Conservation (phyloP, 2,797 vertebrate genomes). For the Protosalanx chinensis region DNA sequence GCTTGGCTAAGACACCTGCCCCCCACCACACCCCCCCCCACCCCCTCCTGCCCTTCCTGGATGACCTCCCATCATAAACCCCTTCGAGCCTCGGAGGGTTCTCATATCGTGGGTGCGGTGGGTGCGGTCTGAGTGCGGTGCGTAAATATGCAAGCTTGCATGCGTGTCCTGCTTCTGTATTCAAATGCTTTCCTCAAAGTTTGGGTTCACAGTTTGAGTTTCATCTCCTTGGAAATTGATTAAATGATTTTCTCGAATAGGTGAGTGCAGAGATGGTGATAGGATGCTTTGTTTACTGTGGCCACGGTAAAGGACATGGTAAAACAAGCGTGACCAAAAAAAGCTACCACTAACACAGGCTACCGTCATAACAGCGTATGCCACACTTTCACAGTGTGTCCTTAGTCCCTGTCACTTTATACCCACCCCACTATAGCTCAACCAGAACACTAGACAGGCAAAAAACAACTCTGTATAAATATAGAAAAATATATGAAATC, state of each 20-base stretch:
- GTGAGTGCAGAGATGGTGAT: no score
- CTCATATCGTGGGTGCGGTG: neutral
- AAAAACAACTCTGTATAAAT: neutral
- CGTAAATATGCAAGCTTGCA: neutral
- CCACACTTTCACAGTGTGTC: neutral
- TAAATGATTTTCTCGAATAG: no score
- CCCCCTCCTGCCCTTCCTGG: neutral
- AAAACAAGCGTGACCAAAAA: neutral
- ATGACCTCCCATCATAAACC: neutral
- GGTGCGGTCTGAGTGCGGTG: constrained; percentile 22
- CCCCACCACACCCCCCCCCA: constrained; percentile 8
- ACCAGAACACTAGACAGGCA: neutral
- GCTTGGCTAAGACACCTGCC: constrained; percentile 49
- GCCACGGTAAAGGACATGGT: no score
- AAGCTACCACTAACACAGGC: neutral
- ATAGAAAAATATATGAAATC: neutral
- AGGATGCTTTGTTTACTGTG: no score
- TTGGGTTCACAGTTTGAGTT: no score
- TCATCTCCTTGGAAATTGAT: no score
- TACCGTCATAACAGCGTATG: neutral
- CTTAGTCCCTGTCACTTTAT: neutral
- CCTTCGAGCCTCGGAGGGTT: neutral
- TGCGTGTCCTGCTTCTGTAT: neutral
- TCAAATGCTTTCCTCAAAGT: no score
- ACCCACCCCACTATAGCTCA: neutral